These are phyloP conservation scores for Cyanoliseus patagonus DNA, from an alignment of 2,113 vertebrate species.

Conservation along the genomic window DNA sequence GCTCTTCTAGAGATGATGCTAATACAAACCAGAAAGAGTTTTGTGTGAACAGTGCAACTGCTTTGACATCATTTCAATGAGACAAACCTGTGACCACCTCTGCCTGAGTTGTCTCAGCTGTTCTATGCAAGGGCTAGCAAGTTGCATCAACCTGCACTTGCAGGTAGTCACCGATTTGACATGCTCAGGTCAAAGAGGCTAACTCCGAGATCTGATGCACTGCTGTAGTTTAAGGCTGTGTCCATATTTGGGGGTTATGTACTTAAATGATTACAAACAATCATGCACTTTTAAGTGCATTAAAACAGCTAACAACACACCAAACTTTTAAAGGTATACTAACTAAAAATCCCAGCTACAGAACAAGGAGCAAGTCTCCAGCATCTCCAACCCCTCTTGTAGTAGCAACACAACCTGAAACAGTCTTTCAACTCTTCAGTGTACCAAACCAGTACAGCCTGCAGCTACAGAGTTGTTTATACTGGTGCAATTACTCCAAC, in stretches of 20 bases:
- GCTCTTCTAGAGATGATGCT: background rate
- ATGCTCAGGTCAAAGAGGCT: background rate
- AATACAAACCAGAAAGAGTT: background rate
- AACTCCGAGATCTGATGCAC: background rate
- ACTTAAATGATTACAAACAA: background rate
- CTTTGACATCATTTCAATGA: background rate
- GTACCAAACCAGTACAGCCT: background rate
- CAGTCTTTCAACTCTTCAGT: background rate
- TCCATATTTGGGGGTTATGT: background rate
- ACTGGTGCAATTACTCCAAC: background rate
- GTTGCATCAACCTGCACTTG: background rate
- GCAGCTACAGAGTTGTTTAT: background rate
- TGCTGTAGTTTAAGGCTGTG: background rate
- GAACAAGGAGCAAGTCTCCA: background rate
- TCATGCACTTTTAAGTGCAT: background rate
- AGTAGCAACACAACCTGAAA: background rate
- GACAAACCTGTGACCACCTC: background rate
- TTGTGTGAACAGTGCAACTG: background rate
- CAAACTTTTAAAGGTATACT: background rate
- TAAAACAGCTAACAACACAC: background rate
- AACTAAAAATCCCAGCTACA: background rate
- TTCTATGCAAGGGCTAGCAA: background rate
- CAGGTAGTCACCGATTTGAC: background rate
- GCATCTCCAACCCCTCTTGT: background rate
- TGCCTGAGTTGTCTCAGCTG: fast-evolving